These are phyloP conservation scores for Rhabdomys dilectus DNA, from an alignment of 2,113 vertebrate species.

Conservation along the genomic window DNA sequence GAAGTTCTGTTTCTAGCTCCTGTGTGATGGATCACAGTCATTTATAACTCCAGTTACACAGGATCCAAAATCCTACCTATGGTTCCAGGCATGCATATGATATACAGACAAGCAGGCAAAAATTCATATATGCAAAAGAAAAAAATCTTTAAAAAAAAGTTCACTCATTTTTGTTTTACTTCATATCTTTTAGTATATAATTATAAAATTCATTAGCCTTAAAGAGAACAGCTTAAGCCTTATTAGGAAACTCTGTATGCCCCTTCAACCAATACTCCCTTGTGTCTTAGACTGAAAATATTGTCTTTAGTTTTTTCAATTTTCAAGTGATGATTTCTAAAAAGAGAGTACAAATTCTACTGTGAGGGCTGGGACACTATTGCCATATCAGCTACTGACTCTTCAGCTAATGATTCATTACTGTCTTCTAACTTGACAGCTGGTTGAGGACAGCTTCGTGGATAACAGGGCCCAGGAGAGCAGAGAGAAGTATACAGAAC, in stretches of 20 bases:
- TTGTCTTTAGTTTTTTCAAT: neutral
- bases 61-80: neutral
- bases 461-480: neutral
- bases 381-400: neutral
- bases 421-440: constrained; percentile 46
- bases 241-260: neutral
- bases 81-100: neutral
- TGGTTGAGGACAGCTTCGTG: constrained; percentile 5
- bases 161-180: constrained; percentile 32
- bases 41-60: neutral
- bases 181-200: neutral
- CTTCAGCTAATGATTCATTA: constrained; percentile 52
- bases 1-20: neutral
- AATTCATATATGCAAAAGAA: neutral
- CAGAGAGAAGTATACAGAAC: neutral
- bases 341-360: neutral
- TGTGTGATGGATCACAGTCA: no score
- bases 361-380: neutral
- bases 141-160: neutral
- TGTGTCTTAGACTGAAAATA: neutral
- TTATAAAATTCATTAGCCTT: neutral
- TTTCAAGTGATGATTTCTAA: neutral
- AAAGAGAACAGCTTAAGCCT: neutral
- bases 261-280: neutral
- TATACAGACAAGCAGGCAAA: neutral